A percentile compares a stretch with the other conserved stretches of the same genome.
Conservation (phyloP, 1,140 invertebrate genomes). For the Cydia splendana region DNA sequence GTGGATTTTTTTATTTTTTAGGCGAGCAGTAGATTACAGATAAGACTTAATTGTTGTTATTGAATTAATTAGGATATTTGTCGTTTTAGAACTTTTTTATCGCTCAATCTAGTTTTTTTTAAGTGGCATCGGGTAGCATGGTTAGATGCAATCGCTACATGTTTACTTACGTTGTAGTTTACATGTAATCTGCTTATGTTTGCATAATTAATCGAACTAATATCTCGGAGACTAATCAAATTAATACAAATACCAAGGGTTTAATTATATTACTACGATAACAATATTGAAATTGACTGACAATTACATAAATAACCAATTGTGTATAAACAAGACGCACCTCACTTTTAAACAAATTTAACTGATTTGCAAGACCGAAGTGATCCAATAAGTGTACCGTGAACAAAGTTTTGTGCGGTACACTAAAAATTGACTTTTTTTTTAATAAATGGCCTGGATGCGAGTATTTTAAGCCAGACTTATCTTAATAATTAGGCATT, state of each 20-base stretch:
- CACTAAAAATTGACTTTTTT: too few relatives aligned
- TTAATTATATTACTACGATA: not conserved
- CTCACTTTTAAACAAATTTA: too few relatives aligned
- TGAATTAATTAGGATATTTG: constrained; percentile 19
- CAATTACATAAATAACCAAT: not conserved
- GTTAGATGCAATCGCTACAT: not conserved
- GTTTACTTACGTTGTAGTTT: not conserved
- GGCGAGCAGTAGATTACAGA: constrained; percentile 23
- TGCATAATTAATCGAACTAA: not conserved
- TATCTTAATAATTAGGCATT: too few relatives aligned
- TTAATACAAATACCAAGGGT: too few relatives aligned
- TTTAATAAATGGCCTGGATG: too few relatives aligned
- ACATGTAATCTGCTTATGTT: not conserved
- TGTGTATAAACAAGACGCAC: too few relatives aligned
- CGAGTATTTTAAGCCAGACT: too few relatives aligned
- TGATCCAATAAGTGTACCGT: too few relatives aligned
- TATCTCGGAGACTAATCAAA: not conserved
- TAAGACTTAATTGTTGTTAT: constrained; percentile 29
- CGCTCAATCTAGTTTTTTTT: not conserved
- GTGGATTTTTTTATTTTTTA: constrained; percentile 13
- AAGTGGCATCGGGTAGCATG: not conserved
- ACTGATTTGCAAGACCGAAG: too few relatives aligned
- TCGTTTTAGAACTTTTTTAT: not conserved
- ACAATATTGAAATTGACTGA: not conserved
- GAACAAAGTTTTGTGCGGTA: too few relatives aligned